These are phyloP conservation scores for Percopsis transmontana DNA, from an alignment of 2,113 vertebrate species.

Conservation along the genomic window DNA sequence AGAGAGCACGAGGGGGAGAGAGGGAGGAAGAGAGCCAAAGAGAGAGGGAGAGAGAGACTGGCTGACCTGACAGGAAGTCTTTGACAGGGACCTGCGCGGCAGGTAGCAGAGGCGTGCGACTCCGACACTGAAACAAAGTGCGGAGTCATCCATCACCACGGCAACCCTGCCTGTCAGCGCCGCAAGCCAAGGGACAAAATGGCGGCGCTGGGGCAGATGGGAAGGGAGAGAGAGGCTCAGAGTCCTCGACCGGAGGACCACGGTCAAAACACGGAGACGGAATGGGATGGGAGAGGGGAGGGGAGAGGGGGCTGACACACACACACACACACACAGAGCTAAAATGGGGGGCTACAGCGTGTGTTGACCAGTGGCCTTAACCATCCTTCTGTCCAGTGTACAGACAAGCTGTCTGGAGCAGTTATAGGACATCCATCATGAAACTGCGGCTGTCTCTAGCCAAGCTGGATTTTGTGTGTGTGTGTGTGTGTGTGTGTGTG, in stretches of 20 bases:
- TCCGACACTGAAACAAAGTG: slow-evolving; percentile 66
- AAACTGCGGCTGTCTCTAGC: slow-evolving; percentile 45
- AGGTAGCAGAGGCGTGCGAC: slow-evolving; percentile 66
- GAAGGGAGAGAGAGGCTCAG: slow-evolving; percentile 59
- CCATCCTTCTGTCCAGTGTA: slow-evolving; percentile 50
- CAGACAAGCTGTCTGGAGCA: slow-evolving; percentile 60
- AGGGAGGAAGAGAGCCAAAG: background rate
- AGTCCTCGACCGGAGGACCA: slow-evolving; percentile 46
- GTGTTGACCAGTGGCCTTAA: slow-evolving; percentile 52
- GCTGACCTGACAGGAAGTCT: slow-evolving; percentile 68
- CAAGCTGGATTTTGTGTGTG: background rate
- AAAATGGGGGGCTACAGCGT: slow-evolving; percentile 53
- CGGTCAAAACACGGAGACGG: slow-evolving; percentile 32
- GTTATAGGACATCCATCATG: slow-evolving; percentile 72
- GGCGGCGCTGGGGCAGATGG: slow-evolving; percentile 71
- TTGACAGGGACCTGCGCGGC: slow-evolving; percentile 64
- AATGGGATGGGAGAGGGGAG: slow-evolving; percentile 40
- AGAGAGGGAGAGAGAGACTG: background rate
- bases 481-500: background rate
- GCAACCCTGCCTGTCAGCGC: slow-evolving; percentile 67
- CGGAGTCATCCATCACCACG: slow-evolving; percentile 70
- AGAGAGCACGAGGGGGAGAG: background rate
- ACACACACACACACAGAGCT: slow-evolving; percentile 7
- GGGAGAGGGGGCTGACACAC: background rate
- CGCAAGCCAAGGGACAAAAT: slow-evolving; percentile 52